These are phyloP conservation scores for Rousettus leschenaultii DNA, from an alignment of 2,113 vertebrate genomes.

Conservation along the genomic window DNA sequence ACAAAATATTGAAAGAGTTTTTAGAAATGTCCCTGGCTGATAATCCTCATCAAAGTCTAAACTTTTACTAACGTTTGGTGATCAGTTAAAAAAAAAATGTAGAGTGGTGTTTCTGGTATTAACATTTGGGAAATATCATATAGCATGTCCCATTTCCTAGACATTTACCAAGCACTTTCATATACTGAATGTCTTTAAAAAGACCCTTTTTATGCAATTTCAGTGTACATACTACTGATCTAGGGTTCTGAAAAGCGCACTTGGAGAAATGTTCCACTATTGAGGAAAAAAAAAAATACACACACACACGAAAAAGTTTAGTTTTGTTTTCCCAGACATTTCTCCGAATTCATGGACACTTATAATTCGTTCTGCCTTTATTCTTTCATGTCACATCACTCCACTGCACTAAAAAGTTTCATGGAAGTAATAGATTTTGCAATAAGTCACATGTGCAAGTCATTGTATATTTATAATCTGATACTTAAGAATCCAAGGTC, in stretches of 20 bases:
- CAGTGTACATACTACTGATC: background rate
- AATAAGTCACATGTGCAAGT: background rate
- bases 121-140: background rate
- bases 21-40: background rate
- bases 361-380: background rate
- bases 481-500: background rate
- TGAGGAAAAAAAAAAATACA: background rate
- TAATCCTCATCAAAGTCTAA: background rate
- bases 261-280: background rate
- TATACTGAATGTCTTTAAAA: background rate
- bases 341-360: background rate
- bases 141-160: background rate
- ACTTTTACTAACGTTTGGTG: background rate
- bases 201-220: background rate
- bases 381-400: background rate
- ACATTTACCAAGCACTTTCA: background rate
- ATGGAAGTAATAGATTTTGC: background rate
- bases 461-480: background rate
- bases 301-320: background rate
- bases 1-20: background rate
- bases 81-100: background rate
- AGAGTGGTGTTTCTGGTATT: background rate
- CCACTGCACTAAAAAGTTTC: background rate
- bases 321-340: background rate
- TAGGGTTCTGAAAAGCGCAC: background rate